A percentile compares a stretch with the other conserved stretches of the same genome.
Conservation (phyloP, 2,113 vertebrate species). For the Oncorhynchus tshawytscha region DNA sequence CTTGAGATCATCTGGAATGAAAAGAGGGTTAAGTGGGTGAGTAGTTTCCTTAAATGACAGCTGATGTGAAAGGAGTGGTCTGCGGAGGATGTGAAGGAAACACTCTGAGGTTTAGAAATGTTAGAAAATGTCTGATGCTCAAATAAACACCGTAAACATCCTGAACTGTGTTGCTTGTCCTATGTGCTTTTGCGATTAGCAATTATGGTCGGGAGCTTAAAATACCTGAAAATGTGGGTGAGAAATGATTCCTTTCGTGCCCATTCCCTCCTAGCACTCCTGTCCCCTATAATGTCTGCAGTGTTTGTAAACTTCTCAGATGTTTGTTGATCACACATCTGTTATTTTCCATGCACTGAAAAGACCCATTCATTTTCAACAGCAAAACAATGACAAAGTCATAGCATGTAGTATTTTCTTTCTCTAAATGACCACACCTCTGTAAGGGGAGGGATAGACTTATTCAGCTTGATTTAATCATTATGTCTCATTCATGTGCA, state of each 20-base stretch:
- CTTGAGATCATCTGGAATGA: constrained; percentile 77
- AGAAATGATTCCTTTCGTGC: constrained; percentile 13
- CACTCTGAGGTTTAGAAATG: neutral
- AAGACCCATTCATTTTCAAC: neutral
- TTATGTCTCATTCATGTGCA: neutral
- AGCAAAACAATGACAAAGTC: neutral
- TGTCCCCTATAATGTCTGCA: constrained; percentile 16
- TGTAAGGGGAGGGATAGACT: neutral
- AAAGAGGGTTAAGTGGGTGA: constrained; percentile 14
- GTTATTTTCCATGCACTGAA: neutral
- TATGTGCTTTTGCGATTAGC: constrained; percentile 1
- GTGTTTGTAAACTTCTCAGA: constrained; percentile 8
- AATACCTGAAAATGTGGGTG: constrained; percentile 28
- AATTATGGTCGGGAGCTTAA: constrained; percentile 31
- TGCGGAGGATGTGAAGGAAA: constrained; percentile 1
- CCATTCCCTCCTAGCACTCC: constrained; percentile 5
- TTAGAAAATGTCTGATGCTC: neutral
- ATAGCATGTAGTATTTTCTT: neutral
- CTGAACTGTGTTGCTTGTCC: constrained; percentile 6
- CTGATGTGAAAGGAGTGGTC: constrained; percentile 2
- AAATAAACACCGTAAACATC: constrained; percentile 4
- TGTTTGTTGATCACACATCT: constrained; percentile 2
- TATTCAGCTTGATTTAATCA: neutral
- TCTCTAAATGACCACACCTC: neutral
- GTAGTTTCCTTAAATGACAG: neutral